phyloP scores from a whole-genome alignment of 2,113 vertebrate genomes.

The Ceyx melanurus region DNA sequence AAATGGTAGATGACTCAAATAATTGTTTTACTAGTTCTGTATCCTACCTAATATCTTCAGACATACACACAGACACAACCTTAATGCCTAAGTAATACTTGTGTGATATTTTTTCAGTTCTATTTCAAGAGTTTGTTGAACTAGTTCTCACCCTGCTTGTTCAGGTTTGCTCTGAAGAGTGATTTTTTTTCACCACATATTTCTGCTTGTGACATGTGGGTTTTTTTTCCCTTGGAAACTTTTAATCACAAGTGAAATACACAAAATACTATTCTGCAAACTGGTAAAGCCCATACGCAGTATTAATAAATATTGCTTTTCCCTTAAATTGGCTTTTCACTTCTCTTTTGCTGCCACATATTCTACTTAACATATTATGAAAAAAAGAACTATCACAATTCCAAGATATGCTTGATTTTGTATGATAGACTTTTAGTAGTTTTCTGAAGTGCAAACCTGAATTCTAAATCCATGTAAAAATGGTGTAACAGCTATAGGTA shows the following conservation, averaged over 20 bases:
- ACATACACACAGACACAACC: neutral
- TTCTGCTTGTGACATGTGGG: neutral
- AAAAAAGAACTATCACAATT: neutral
- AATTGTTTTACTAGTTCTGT: neutral
- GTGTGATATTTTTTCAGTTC: accelerated
- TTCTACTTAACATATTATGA: neutral
- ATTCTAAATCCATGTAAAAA: neutral
- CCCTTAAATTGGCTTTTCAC: neutral
- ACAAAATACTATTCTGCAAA: neutral
- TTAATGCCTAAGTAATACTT: neutral
- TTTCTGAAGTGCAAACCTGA: neutral
- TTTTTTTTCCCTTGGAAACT: neutral
- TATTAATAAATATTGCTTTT: neutral
- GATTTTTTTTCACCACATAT: neutral
- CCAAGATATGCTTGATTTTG: neutral
- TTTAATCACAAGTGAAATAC: neutral
- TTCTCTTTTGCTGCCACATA: neutral
- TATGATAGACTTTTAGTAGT: neutral
- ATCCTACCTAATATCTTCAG: neutral
- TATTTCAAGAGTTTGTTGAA: neutral
- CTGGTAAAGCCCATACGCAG: neutral
- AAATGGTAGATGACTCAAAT: neutral
- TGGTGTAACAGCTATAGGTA: neutral
- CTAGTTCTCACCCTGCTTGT: neutral
- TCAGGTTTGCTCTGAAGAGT: neutral